These are phyloP conservation scores for Eriocheir sinensis DNA, from an alignment of 1,140 invertebrate genomes.

Conservation along the genomic window DNA sequence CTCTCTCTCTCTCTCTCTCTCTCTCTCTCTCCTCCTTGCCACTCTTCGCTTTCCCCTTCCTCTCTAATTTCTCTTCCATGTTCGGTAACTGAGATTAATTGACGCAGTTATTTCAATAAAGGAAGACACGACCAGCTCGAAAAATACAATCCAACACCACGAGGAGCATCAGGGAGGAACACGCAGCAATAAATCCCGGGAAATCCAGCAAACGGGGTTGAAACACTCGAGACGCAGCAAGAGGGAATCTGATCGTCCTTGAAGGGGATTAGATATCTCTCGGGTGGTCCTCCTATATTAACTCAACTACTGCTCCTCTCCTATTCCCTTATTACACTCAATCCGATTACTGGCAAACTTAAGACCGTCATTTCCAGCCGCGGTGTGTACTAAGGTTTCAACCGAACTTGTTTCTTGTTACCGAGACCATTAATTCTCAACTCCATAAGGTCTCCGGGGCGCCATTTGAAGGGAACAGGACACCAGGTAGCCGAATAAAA, in stretches of 20 bases:
- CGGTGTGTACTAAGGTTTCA: too few relatives aligned
- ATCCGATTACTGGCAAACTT: too few relatives aligned
- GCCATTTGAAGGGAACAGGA: too few relatives aligned
- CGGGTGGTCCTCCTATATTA: neutral
- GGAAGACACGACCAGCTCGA: neutral
- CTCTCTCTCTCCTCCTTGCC: too few relatives aligned
- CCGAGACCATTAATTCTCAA: too few relatives aligned
- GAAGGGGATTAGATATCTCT: neutral
- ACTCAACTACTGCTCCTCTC: neutral
- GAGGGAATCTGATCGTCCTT: neutral
- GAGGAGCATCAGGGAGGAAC: neutral
- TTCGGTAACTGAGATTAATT: neutral
- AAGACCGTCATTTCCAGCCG: too few relatives aligned
- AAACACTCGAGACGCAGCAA: neutral
- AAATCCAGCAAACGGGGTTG: neutral
- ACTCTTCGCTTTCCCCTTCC: too few relatives aligned
- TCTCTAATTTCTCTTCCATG: neutral
- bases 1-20: too few relatives aligned
- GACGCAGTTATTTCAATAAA: neutral
- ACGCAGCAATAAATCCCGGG: neutral
- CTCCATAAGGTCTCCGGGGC: too few relatives aligned
- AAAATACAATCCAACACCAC: neutral
- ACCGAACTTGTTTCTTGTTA: too few relatives aligned
- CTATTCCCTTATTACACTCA: too few relatives aligned
- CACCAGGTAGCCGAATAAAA: too few relatives aligned